Evolutionary conservation across 2,888 invertebrate species (phyloP), one percentile per base, ranked within the genome.

Genomic region (Falcaria lacertinaria): DNA sequence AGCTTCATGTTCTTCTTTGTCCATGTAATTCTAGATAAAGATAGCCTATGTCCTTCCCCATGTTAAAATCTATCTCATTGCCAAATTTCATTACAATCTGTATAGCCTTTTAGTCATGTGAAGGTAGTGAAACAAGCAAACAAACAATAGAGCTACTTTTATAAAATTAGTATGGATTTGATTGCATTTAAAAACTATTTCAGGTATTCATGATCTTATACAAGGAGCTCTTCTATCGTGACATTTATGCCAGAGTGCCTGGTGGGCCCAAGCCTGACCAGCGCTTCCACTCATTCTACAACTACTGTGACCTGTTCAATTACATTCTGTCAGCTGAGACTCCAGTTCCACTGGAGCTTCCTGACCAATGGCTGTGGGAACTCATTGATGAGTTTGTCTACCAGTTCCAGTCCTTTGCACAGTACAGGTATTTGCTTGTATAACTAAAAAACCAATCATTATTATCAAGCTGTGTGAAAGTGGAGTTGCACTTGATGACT

Each of bases 361-460:
- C 99, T 8, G 98, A 99, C 85, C 95, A 98, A 71, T 99, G 99
- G 99, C 90, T 99, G 22, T 99, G 99, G 99, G 99, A 99, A 79
- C 93, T 99, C 41, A 96, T 99, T 58, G 99, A 99, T 86, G 99
- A 99, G 78, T 99, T 99, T 86, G 98, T 99, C 33, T 99, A 99
- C 74, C 99, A 99, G 86, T 95, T 98, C 87, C 96, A 97, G 89
- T 94, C 97, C 48, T 95, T 96, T 72, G 94, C 96, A 0, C 96
- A 96, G 72, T 96, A 96, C 70, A 92, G 94, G 69, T 95, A 91
- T 11, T 2, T 32, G n/a, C n/a, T n/a, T n/a, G n/a, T n/a, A n/a
- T n/a, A n/a, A n/a, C n/a, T n/a, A n/a, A n/a, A n/a, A n/a, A n/a
- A n/a, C n/a, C n/a, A n/a, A n/a, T n/a, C n/a, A 32, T 13, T 14